These are phyloP conservation scores for Myanophis thanlyinensis DNA, from an alignment of 2,113 vertebrate genomes.

Conservation along the genomic window DNA sequence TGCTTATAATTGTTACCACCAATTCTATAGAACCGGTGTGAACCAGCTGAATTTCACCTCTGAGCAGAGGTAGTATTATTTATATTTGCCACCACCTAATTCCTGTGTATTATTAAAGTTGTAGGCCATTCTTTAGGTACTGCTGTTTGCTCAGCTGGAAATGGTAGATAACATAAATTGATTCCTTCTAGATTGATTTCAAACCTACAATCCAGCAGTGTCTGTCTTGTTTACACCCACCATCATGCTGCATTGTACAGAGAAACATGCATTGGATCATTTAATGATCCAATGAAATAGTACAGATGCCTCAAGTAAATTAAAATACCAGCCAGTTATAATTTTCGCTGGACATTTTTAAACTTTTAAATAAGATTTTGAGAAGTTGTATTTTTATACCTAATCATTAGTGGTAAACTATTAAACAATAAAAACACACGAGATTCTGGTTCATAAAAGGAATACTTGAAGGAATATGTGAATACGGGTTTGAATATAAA, in stretches of 20 bases:
- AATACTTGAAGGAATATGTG: neutral
- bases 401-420: slow-evolving; percentile 42
- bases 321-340: slow-evolving; percentile 53
- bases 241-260: slow-evolving; percentile 42
- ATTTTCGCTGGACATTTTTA: slow-evolving; percentile 47
- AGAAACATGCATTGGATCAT: slow-evolving; percentile 49
- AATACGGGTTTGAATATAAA: neutral
- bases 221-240: slow-evolving; percentile 60
- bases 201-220: slow-evolving; percentile 44
- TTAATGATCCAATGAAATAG: slow-evolving; percentile 45
- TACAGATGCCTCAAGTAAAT: slow-evolving; percentile 39
- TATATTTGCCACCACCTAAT: slow-evolving; percentile 52
- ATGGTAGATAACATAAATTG: slow-evolving; percentile 54
- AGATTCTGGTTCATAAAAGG: neutral
- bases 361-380: slow-evolving; percentile 51
- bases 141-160: slow-evolving; percentile 71
- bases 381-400: slow-evolving; percentile 35
- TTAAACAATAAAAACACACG: neutral
- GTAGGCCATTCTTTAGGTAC: slow-evolving; percentile 47
- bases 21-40: no score
- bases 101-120: slow-evolving; percentile 59
- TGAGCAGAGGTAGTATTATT: slow-evolving; percentile 45
- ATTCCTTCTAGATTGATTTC: slow-evolving; percentile 64
- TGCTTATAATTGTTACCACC: no score
- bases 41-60: no score